These are phyloP conservation scores for Drosophila kokeensis DNA, from an alignment of 2,888 invertebrate genomes.

Conservation along the genomic window DNA sequence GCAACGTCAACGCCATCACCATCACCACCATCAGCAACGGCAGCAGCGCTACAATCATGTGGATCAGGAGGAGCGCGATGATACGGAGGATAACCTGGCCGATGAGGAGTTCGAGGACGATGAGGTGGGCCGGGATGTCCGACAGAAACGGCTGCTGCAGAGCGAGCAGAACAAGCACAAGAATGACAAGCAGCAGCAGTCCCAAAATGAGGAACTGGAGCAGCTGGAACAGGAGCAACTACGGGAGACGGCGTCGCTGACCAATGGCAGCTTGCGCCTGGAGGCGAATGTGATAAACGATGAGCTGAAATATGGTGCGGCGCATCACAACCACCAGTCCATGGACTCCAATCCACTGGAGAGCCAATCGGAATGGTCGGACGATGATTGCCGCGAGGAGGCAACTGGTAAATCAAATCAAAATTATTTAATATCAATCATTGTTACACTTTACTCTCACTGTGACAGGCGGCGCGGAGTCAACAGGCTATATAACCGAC, in stretches of 20 bases:
- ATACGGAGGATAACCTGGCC: conserved; percentile 84
- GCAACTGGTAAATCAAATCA: conserved; percentile 85
- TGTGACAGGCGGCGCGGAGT: conserved; percentile 87
- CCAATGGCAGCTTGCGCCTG: conserved; percentile 60
- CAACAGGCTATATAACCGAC: conserved; percentile 94
- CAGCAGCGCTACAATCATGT: conserved; percentile 72
- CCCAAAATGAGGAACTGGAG: conserved; percentile 51
- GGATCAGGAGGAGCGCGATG: conserved; percentile 82
- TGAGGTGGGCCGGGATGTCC: conserved; percentile 83
- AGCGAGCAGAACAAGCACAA: conserved; percentile 36
- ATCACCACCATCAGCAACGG: conserved; percentile 68
- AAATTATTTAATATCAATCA: background rate
- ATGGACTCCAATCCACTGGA: conserved; percentile 86
- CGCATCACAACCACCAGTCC: conserved; percentile 85
- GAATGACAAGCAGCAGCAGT: conserved; percentile 39
- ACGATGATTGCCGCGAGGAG: conserved; percentile 88
- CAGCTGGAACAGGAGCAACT: conserved; percentile 57
- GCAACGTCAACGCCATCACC: conserved; percentile 47
- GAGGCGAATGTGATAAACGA: conserved; percentile 85
- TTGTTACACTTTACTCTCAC: background rate
- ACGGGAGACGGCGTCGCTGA: conserved; percentile 51
- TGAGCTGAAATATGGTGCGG: conserved; percentile 85
- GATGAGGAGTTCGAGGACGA: conserved; percentile 85
- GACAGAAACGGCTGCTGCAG: conserved; percentile 74
- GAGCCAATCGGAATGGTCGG: conserved; percentile 94